A percentile compares a stretch with the other conserved stretches of the same genome.
phyloP scores from a whole-genome alignment of 2,797 vertebrate genomes.

The Anolis apletophallus region DNA sequence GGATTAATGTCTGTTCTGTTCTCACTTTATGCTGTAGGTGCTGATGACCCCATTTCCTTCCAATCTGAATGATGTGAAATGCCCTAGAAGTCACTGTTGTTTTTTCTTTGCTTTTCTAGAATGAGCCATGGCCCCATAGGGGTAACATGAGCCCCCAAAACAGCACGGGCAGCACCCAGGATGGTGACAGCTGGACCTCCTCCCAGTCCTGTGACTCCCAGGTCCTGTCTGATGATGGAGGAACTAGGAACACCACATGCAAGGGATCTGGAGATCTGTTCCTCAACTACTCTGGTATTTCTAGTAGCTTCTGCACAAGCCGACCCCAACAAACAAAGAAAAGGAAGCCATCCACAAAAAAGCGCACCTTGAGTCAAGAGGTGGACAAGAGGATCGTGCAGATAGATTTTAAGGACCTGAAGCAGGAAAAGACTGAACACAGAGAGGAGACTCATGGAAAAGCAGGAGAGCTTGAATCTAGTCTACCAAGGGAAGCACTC shows the following conservation, averaged over 20 bases:
- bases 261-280: conserved; percentile 50
- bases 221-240: conserved; percentile 55
- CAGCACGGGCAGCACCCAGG: conserved; percentile 95
- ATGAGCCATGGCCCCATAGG: conserved; percentile 79
- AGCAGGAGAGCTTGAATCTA: conserved; percentile 55
- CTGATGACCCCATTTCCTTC: too few species aligned
- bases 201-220: conserved; percentile 75
- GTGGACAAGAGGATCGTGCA: conserved; percentile 67
- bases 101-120: conserved; percentile 49
- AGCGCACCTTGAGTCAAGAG: conserved; percentile 75
- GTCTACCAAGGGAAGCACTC: conserved; percentile 8
- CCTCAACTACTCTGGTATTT: conserved; percentile 51
- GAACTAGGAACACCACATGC: conserved; percentile 31
- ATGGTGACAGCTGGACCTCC: conserved; percentile 92
- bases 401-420: conserved; percentile 55
- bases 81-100: background rate
- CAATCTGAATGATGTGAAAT: background rate
- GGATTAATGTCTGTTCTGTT: background rate
- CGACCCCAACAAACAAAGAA: conserved; percentile 81
- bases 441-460: background rate
- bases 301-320: conserved; percentile 66
- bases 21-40: background rate
- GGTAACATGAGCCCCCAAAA: conserved; percentile 95
- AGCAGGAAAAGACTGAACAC: conserved; percentile 48
- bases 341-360: conserved; percentile 82